Percentiles rank a stretch among this genome's conserved stretches.
Conservation (phyloP, 2,113 vertebrate genomes). For the Rhombomys opimus region DNA sequence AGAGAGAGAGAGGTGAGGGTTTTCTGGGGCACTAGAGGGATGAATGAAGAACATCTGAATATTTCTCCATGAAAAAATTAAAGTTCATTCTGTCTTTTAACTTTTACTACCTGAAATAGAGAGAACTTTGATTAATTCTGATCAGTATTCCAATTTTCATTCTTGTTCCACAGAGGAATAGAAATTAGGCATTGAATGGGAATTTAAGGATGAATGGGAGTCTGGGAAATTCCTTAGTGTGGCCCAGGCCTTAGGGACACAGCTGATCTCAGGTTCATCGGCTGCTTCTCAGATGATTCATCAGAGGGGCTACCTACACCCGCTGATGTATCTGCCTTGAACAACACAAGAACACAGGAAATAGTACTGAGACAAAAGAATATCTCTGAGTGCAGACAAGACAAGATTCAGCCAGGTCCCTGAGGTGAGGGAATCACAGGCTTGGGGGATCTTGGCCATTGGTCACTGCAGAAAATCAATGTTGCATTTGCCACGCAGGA, state of each 20-base stretch:
- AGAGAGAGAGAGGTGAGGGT: slow-evolving; percentile 57
- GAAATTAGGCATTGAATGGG: background rate
- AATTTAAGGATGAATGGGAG: background rate
- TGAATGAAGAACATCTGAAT: slow-evolving; percentile 67
- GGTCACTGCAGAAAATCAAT: background rate
- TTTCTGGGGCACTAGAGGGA: slow-evolving; percentile 80
- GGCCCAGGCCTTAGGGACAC: too few species aligned
- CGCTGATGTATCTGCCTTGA: background rate
- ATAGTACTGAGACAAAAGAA: background rate
- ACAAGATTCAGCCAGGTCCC: background rate
- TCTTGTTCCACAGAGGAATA: background rate
- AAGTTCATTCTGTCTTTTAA: slow-evolving; percentile 37
- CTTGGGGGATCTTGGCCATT: background rate
- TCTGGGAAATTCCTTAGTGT: slow-evolving; percentile 38
- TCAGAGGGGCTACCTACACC: background rate
- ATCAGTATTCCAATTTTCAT: slow-evolving; percentile 1
- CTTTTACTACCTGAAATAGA: slow-evolving; percentile 74
- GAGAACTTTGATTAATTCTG: background rate
- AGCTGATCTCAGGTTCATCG: background rate
- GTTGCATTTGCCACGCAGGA: background rate
- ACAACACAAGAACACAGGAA: background rate
- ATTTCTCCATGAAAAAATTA: slow-evolving; percentile 57
- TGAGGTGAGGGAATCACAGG: background rate
- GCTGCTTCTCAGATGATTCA: background rate
- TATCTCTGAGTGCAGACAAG: background rate